phyloP scores from a whole-genome alignment of 2,113 vertebrate genomes.

The Hemibagrus wyckioides region DNA sequence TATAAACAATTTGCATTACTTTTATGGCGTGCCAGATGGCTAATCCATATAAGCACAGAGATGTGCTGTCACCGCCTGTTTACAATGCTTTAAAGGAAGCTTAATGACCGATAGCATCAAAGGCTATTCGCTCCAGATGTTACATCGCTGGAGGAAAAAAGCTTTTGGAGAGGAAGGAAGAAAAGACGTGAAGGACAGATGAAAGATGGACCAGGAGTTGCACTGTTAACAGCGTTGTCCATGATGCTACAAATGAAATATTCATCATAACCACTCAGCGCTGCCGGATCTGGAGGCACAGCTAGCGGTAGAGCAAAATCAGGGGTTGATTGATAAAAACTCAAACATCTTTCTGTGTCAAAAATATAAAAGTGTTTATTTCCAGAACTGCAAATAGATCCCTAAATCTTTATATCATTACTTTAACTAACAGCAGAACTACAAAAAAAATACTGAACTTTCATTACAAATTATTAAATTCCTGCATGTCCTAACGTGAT shows the following conservation, averaged over 20 bases:
- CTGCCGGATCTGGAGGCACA: not conserved
- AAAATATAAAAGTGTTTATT: not conserved
- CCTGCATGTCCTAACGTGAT: too few relatives aligned
- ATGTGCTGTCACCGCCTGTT: slow-evolving; percentile 18
- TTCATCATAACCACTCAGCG: not conserved
- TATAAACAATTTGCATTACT: slow-evolving; percentile 25
- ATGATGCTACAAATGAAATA: not conserved
- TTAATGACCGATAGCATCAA: slow-evolving; percentile 43
- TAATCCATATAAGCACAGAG: slow-evolving; percentile 10
- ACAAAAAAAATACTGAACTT: too few relatives aligned
- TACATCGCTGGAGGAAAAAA: not conserved
- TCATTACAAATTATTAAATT: too few relatives aligned
- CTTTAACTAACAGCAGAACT: not conserved
- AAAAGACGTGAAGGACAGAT: not conserved
- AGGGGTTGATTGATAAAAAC: not conserved
- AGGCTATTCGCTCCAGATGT: slow-evolving; percentile 21
- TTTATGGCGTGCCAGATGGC: slow-evolving; percentile 38
- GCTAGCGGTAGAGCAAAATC: not conserved
- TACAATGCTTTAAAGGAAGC: slow-evolving; percentile 17
- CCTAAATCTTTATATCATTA: not conserved
- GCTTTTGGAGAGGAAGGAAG: not conserved
- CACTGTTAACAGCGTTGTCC: not conserved
- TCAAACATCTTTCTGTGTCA: not conserved
- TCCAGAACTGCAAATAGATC: not conserved
- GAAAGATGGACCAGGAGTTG: not conserved